A percentile compares a stretch with the other conserved stretches of the same genome.
Evolutionary conservation across 2,113 vertebrate genomes (phyloP).

Genomic region (Atrichornis clamosus): DNA sequence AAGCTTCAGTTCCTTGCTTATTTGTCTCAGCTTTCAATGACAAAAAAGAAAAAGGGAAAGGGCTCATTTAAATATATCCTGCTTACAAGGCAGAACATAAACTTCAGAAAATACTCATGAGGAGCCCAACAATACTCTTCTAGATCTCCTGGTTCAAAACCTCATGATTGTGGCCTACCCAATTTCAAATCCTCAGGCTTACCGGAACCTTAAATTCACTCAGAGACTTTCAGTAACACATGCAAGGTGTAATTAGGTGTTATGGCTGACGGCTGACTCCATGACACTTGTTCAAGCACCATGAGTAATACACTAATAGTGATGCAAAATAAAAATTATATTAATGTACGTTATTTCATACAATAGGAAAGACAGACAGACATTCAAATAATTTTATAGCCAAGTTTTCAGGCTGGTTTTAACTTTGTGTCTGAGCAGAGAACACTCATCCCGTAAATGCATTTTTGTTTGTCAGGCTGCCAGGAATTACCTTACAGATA

Average conservation of each 20-base stretch:
- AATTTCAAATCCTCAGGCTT: neutral
- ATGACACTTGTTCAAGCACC: neutral
- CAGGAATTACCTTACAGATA: neutral
- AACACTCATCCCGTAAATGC: neutral
- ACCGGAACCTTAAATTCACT: neutral
- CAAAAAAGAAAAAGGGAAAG: neutral
- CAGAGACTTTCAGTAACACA: neutral
- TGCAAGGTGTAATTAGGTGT: neutral
- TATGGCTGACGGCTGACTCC: neutral
- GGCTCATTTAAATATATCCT: neutral
- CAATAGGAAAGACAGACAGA: neutral
- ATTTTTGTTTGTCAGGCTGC: neutral
- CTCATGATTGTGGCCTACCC: neutral
- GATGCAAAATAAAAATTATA: neutral
- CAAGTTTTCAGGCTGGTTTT: neutral
- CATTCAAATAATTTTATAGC: neutral
- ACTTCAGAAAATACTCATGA: neutral
- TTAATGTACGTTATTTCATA: neutral
- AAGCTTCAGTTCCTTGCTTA: neutral
- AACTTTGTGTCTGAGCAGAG: neutral
- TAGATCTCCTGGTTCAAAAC: neutral
- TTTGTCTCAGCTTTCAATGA: neutral
- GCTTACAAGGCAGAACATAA: neutral
- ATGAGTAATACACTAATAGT: neutral
- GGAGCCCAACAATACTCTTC: neutral